Conservation (phyloP, 2,113 vertebrate genomes). For the Centropus unirufus region DNA sequence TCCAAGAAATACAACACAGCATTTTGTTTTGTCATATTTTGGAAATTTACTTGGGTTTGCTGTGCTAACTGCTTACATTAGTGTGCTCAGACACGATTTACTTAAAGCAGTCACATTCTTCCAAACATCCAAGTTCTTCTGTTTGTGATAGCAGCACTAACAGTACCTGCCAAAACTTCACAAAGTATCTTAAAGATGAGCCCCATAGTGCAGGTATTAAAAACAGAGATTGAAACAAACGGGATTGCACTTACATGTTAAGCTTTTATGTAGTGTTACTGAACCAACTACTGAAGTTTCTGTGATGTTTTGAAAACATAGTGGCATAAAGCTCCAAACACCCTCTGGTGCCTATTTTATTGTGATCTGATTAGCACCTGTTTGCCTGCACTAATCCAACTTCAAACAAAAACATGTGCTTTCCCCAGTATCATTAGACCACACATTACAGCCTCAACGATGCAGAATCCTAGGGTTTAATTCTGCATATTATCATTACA, state of each 20-base stretch:
- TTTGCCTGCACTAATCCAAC: conserved; percentile 53
- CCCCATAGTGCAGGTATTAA: not conserved
- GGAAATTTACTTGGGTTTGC: not conserved
- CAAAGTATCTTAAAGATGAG: not conserved
- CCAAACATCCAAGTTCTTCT: not conserved
- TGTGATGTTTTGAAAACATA: conserved; percentile 52
- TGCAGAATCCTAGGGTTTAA: not conserved
- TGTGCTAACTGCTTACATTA: not conserved
- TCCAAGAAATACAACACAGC: not conserved
- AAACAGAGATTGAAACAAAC: not conserved
- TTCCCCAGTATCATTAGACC: conserved; percentile 22
- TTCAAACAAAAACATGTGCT: conserved; percentile 41
- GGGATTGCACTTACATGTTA: not conserved
- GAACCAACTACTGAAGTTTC: conserved; percentile 9
- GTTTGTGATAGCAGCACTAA: not conserved
- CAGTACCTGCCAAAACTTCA: not conserved
- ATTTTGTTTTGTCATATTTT: not conserved
- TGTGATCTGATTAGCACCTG: conserved; percentile 67
- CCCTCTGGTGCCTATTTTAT: conserved; percentile 13
- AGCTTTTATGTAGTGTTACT: conserved; percentile 22
- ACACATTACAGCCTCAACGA: not conserved
- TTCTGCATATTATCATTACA: not conserved
- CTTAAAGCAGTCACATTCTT: not conserved
- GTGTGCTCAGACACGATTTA: not conserved
- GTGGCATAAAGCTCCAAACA: conserved; percentile 7